A percentile compares a stretch with the other conserved stretches of the same genome.
phyloP scores from a whole-genome alignment of 2,797 vertebrate species.

The Peromyscus eremicus region DNA sequence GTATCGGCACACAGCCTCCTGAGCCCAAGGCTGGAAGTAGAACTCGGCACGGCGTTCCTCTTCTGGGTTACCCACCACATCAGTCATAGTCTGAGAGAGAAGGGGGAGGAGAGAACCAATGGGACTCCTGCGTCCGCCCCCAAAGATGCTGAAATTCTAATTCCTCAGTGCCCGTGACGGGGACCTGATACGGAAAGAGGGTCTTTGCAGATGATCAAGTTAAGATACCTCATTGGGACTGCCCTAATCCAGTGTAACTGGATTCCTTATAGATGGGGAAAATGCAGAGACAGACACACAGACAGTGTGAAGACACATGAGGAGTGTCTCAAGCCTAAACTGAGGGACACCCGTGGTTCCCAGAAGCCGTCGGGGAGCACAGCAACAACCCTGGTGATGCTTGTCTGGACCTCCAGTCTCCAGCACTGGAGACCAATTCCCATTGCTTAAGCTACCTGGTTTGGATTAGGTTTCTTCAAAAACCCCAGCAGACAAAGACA shows the following conservation, averaged over 20 bases:
- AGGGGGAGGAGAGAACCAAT: not conserved
- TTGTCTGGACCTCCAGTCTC: not conserved
- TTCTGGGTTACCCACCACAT: slow-evolving; percentile 98
- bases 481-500: not conserved
- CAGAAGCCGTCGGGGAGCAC: not conserved
- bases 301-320: not conserved
- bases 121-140: not conserved
- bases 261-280: not conserved
- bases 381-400: not conserved
- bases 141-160: slow-evolving; percentile 9
- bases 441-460: not conserved
- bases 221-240: slow-evolving; percentile 36
- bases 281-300: not conserved
- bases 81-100: slow-evolving; percentile 95
- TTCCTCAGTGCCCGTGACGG: not conserved
- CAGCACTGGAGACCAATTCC: not conserved
- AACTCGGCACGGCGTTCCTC: slow-evolving; percentile 98
- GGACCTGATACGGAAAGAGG: slow-evolving; percentile 53
- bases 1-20: slow-evolving; percentile 98
- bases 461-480: not conserved
- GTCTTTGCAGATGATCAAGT: slow-evolving; percentile 40
- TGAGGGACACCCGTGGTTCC: not conserved
- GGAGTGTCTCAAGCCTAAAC: not conserved
- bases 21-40: slow-evolving; percentile 99
- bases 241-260: not conserved